Conservation (phyloP, 2,113 vertebrate species). For the Anolis carolinensis region DNA sequence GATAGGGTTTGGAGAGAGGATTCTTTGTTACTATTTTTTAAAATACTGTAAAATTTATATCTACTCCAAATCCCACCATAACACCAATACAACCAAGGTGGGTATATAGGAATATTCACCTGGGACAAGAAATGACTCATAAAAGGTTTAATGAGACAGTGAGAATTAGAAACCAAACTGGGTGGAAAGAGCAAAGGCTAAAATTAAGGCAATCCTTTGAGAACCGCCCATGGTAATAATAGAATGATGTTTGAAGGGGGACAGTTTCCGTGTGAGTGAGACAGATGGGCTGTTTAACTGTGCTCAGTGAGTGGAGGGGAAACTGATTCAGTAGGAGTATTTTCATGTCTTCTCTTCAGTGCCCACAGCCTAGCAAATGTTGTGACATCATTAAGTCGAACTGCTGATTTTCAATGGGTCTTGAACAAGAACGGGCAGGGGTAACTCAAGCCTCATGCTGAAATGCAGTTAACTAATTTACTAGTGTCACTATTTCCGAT, state of each 20-base stretch:
- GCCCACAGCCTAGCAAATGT: constrained; percentile 80
- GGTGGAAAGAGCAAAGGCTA: constrained; percentile 66
- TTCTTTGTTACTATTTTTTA: constrained; percentile 77
- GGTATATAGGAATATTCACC: constrained; percentile 50
- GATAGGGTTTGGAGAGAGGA: constrained; percentile 82
- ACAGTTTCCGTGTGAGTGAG: constrained; percentile 72
- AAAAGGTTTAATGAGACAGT: constrained; percentile 65
- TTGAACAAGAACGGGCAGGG: constrained; percentile 79
- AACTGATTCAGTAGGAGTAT: constrained; percentile 69
- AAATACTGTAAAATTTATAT: constrained; percentile 68
- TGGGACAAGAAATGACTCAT: constrained; percentile 48
- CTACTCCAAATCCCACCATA: constrained; percentile 69
- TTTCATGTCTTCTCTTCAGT: constrained; percentile 76
- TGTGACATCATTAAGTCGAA: constrained; percentile 82
- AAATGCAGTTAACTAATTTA: constrained; percentile 80
- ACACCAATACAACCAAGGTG: constrained; percentile 61
- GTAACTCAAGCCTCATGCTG: constrained; percentile 77
- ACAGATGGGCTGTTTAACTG: constrained; percentile 86
- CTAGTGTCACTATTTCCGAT: constrained; percentile 82
- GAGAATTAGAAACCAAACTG: constrained; percentile 68
- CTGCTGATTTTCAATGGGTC: constrained; percentile 78
- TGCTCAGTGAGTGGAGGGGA: constrained; percentile 70
- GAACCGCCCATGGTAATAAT: constrained; percentile 74
- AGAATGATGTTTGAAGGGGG: constrained; percentile 78
- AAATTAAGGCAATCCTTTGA: constrained; percentile 76